Percentiles rank a stretch among this genome's conserved stretches.
Evolutionary conservation across 64 coral and sea anemone species (phyloP).

Genomic region (Catalaphyllia jardinei): DNA sequence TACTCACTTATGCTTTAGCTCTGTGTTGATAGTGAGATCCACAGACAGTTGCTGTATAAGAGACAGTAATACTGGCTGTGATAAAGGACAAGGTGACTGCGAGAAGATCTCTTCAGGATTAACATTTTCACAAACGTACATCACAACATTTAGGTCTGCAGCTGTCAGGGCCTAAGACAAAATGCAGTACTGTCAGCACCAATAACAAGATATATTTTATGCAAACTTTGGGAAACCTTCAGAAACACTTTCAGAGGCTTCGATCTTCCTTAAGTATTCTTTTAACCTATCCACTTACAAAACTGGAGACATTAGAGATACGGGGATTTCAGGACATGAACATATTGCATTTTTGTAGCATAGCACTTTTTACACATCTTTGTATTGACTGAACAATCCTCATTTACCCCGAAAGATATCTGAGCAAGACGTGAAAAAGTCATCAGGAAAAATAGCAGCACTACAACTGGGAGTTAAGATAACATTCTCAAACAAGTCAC

Average conservation of each 20-base stretch:
- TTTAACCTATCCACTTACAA: too few species aligned
- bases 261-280: too few species aligned
- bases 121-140: conserved; percentile 73
- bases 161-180: conserved; percentile 83
- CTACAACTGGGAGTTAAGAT: too few species aligned
- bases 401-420: too few species aligned
- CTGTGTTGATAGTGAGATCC: conserved; percentile 78
- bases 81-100: conserved; percentile 67
- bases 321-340: too few species aligned
- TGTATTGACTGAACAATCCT: too few species aligned
- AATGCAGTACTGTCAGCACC: background rate
- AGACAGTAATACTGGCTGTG: conserved; percentile 86
- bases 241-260: background rate
- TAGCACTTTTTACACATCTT: too few species aligned
- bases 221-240: background rate
- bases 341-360: too few species aligned
- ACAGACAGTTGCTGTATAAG: conserved; percentile 96
- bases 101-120: conserved; percentile 73
- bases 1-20: conserved; percentile 90
- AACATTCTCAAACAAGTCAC: too few species aligned
- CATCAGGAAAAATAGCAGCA: too few species aligned
- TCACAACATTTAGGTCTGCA: conserved; percentile 83
- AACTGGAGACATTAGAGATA: too few species aligned
- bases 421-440: too few species aligned
- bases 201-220: background rate